Conservation (phyloP, 2,113 vertebrate genomes). For the Chascanopsetta lugubris region DNA sequence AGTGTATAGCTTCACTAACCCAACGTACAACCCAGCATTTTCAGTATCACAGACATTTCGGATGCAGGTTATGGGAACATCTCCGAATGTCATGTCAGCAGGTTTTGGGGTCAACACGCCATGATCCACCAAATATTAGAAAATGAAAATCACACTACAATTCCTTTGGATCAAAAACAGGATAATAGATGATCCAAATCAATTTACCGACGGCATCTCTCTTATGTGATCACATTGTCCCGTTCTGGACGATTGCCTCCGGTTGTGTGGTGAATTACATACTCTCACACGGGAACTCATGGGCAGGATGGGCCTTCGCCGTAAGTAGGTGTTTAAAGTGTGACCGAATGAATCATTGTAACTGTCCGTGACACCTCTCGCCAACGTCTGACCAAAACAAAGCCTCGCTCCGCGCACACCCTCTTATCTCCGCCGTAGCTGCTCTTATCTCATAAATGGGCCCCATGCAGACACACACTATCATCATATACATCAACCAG, state of each 20-base stretch:
- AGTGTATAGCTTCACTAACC: too few species aligned
- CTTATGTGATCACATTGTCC: slow-evolving; percentile 3
- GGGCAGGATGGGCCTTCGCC: slow-evolving; percentile 15
- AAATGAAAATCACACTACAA: neutral
- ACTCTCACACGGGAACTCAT: neutral
- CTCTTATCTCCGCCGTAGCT: slow-evolving; percentile 59
- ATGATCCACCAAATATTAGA: neutral
- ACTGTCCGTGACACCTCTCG: slow-evolving; percentile 48
- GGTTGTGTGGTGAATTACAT: neutral
- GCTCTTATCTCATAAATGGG: slow-evolving; percentile 68
- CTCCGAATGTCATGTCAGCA: neutral
- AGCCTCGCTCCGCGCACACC: slow-evolving; percentile 43
- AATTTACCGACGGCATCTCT: neutral
- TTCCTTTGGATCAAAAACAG: neutral
- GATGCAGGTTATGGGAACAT: neutral
- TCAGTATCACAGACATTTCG: too few species aligned
- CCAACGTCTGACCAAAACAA: slow-evolving; percentile 61
- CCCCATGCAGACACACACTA: slow-evolving; percentile 57
- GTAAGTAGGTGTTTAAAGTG: slow-evolving; percentile 42
- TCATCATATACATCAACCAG: slow-evolving; percentile 60
- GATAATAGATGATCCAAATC: too few species aligned
- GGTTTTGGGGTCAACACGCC: neutral
- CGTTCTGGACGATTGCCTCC: too few species aligned
- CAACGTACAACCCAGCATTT: too few species aligned
- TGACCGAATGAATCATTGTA: slow-evolving; percentile 51